Evolutionary conservation across 2,797 vertebrate genomes (phyloP).

Genomic region (Dromococcyx pavoninus): DNA sequence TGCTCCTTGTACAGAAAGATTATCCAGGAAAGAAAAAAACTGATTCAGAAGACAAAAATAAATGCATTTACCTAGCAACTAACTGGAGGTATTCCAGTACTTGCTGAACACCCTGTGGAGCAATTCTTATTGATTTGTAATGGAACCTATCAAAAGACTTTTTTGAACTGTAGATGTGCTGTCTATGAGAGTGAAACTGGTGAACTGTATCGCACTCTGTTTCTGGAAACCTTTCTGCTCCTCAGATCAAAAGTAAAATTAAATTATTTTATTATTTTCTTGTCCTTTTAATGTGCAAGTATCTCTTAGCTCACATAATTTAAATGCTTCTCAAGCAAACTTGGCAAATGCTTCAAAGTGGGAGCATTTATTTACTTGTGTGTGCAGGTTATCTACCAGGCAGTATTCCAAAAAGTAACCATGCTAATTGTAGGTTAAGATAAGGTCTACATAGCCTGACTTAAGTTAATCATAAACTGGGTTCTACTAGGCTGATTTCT

Average conservation of each 20-base stretch:
- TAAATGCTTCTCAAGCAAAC: slow-evolving; percentile 3
- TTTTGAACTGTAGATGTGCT: neutral
- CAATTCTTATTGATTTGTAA: slow-evolving; percentile 12
- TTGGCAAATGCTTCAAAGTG: neutral
- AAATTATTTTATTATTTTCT: neutral
- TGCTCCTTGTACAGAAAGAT: neutral
- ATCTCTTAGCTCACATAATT: slow-evolving; percentile 16
- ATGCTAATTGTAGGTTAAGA: slow-evolving; percentile 30
- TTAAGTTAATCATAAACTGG: slow-evolving; percentile 52
- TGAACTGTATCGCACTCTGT: fast-evolving
- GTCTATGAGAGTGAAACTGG: neutral
- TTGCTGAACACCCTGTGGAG: neutral
- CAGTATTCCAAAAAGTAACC: neutral
- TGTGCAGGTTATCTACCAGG: neutral
- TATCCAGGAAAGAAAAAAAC: neutral
- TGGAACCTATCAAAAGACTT: neutral
- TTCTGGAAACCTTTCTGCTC: slow-evolving; percentile 24
- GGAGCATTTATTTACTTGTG: slow-evolving; percentile 6
- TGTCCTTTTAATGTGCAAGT: neutral
- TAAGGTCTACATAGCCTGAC: slow-evolving; percentile 17
- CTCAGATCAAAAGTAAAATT: slow-evolving; percentile 36
- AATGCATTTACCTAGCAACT: neutral
- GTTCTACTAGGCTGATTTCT: neutral
- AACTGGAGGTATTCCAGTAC: slow-evolving; percentile 2
- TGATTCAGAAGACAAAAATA: neutral